Evolutionary conservation across 2,888 invertebrate species (phyloP).

Genomic region (Lepas anatifera): DNA sequence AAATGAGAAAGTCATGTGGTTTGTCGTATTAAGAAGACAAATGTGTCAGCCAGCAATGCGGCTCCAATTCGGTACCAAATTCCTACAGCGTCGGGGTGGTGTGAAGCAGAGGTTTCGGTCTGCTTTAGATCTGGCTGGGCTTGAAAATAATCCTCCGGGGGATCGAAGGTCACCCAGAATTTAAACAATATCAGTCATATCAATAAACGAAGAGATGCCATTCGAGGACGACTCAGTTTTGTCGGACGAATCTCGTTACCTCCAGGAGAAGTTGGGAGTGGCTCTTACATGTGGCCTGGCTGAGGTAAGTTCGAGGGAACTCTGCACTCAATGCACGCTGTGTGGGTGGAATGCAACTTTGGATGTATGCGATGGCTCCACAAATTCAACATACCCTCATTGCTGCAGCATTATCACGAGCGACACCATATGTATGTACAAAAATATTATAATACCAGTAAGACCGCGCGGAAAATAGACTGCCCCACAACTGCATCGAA

Average conservation of each 20-base stretch:
- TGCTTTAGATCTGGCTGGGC: too few species aligned
- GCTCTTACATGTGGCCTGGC: background rate
- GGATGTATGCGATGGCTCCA: too few species aligned
- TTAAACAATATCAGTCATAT: background rate
- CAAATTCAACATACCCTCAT: too few species aligned
- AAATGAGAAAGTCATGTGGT: too few species aligned
- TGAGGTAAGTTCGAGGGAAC: background rate
- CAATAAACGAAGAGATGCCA: background rate
- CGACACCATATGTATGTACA: background rate
- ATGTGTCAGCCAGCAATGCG: background rate
- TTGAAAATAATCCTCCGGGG: background rate
- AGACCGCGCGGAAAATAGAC: background rate
- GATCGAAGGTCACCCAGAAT: background rate
- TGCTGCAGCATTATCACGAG: background rate
- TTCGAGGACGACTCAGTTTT: background rate
- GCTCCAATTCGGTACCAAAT: background rate
- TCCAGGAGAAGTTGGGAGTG: background rate
- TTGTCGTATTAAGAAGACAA: too few species aligned
- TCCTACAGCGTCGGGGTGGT: too few species aligned
- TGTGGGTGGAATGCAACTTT: too few species aligned
- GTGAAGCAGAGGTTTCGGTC: too few species aligned
- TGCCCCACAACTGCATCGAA: background rate
- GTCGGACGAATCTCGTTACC: background rate
- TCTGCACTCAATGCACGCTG: too few species aligned
- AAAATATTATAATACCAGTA: background rate